Evolutionary conservation across 2,888 invertebrate genomes (phyloP).

Genomic region (Amphipoea oculea): DNA sequence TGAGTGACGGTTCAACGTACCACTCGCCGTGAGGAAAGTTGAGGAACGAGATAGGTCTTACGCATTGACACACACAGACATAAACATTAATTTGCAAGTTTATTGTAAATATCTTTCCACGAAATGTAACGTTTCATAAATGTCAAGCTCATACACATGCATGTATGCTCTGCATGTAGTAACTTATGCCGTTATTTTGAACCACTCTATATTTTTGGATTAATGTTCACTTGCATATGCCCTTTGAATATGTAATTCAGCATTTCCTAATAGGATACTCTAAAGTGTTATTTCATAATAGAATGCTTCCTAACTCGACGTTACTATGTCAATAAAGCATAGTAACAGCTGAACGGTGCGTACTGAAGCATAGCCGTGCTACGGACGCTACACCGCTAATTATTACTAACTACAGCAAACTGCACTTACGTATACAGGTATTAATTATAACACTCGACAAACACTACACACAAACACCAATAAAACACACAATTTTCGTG

Average conservation of each 20-base stretch:
- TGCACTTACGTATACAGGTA: constrained; percentile 57
- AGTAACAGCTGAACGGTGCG: constrained; percentile 55
- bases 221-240: constrained; percentile 33
- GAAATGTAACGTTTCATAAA: constrained; percentile 48
- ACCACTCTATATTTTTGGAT: constrained; percentile 39
- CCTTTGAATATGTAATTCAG: constrained; percentile 29
- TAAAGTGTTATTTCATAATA: constrained; percentile 27
- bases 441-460: constrained; percentile 54
- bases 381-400: constrained; percentile 54
- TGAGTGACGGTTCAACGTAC: constrained; percentile 78
- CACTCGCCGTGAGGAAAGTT: constrained; percentile 80
- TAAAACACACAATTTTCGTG: constrained; percentile 29
- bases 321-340: constrained; percentile 53
- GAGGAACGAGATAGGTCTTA: constrained; percentile 76
- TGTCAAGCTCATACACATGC: constrained; percentile 41
- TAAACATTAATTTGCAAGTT: constrained; percentile 61
- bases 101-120: constrained; percentile 53
- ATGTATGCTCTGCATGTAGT: constrained; percentile 6
- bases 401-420: constrained; percentile 53
- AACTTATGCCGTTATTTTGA: constrained; percentile 43
- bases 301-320: constrained; percentile 35
- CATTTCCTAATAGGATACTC: constrained; percentile 25
- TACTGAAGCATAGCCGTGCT: constrained; percentile 50
- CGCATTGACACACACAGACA: constrained; percentile 59
- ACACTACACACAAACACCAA: constrained; percentile 27